A percentile compares a stretch with the other conserved stretches of the same genome.
Evolutionary conservation across 2,797 vertebrate species (phyloP).

Genomic region (Australoheros facetus): DNA sequence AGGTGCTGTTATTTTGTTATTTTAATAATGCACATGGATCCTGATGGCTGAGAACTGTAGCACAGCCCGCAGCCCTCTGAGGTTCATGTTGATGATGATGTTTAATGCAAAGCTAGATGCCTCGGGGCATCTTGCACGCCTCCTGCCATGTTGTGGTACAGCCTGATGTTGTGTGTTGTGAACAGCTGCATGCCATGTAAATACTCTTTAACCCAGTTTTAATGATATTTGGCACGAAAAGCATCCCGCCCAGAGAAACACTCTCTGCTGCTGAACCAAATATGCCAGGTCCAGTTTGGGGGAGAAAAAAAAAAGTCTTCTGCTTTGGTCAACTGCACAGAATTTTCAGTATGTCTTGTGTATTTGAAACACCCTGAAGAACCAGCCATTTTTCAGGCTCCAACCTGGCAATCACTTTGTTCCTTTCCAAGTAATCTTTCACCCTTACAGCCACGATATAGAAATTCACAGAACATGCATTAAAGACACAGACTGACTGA

Average conservation of each 20-base stretch:
- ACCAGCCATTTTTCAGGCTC: constrained; percentile 44
- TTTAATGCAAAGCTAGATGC: constrained; percentile 23
- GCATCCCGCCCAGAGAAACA: constrained; percentile 51
- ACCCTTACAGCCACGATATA: constrained; percentile 48
- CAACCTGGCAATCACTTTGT: constrained; percentile 59
- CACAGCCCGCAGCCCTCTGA: constrained; percentile 9
- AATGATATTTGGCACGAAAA: constrained; percentile 59
- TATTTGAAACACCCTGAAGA: constrained; percentile 37
- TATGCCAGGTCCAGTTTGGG: constrained; percentile 70
- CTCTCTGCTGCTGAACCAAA: constrained; percentile 63
- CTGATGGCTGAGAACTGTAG: not conserved
- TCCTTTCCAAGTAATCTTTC: constrained; percentile 57
- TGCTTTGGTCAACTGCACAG: constrained; percentile 34
- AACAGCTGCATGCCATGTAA: constrained; percentile 57
- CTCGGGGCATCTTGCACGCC: constrained; percentile 35
- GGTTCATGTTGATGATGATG: constrained; percentile 10
- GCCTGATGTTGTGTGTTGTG: constrained; percentile 19
- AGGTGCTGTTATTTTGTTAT: constrained; percentile 13
- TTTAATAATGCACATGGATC: not conserved
- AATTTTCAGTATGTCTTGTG: constrained; percentile 26
- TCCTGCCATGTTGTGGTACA: constrained; percentile 34
- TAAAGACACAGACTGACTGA: constrained; percentile 34
- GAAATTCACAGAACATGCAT: constrained; percentile 32
- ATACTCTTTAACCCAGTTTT: constrained; percentile 62
- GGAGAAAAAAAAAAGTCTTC: constrained; percentile 33